Conservation (phyloP, 1,140 invertebrate genomes). For the Drosophila obscura region DNA sequence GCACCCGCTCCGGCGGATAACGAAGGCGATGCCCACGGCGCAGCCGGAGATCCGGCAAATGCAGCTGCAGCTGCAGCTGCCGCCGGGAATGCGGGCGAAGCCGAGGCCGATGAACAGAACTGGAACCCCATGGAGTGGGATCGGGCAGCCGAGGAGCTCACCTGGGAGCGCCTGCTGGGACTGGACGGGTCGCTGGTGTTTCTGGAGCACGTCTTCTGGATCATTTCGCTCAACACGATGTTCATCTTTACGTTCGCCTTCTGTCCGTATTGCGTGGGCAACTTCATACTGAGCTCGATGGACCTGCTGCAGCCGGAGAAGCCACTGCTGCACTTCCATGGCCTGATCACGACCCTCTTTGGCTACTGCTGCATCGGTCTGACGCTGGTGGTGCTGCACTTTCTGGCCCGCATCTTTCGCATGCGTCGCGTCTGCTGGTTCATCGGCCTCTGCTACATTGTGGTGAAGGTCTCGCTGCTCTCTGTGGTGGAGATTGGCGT, state of each 20-base stretch:
- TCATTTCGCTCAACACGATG: constrained; percentile 97
- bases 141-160: constrained; percentile 97
- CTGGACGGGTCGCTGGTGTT: constrained; percentile 98
- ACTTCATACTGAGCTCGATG: constrained; percentile 90
- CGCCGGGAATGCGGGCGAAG: constrained; percentile 56
- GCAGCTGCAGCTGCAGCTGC: constrained; percentile 20
- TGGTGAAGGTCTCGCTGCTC: constrained; percentile 97
- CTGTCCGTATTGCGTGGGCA: constrained; percentile 97
- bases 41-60: constrained; percentile 9
- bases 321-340: constrained; percentile 94
- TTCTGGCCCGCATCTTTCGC: constrained; percentile 89
- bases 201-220: constrained; percentile 99
- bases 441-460: constrained; percentile 97
- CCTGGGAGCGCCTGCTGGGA: constrained; percentile 98
- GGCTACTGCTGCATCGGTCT: constrained; percentile 97
- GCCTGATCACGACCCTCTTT: constrained; percentile 94
- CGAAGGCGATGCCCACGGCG: constrained; percentile 44
- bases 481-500: constrained; percentile 98
- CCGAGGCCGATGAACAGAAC: constrained; percentile 92
- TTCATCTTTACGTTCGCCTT: constrained; percentile 98
- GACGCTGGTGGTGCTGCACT: constrained; percentile 92
- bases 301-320: constrained; percentile 90
- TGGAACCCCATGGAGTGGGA: constrained; percentile 99
- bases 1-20: constrained; percentile 64
- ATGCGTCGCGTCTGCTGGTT: constrained; percentile 92